phyloP scores from a whole-genome alignment of 2,888 invertebrate genomes.

The Lamellibrachia satsuma region DNA sequence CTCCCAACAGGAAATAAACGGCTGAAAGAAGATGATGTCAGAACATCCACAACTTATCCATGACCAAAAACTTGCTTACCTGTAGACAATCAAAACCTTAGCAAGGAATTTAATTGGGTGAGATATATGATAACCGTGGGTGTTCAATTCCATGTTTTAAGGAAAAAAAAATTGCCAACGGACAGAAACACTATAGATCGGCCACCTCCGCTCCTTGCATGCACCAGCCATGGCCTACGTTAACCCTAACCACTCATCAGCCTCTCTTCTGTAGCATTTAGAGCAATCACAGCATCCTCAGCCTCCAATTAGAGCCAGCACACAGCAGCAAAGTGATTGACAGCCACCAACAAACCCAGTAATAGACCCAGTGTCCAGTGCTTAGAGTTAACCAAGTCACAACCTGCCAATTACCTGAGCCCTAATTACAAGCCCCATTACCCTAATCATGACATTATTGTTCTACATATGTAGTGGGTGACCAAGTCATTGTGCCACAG shows the following conservation, averaged over 20 bases:
- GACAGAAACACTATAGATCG: background rate
- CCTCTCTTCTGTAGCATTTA: background rate
- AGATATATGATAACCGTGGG: background rate
- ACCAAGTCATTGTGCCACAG: background rate
- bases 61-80: background rate
- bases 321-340: background rate
- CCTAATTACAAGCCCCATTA: background rate
- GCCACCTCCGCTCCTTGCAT: too few relatives aligned
- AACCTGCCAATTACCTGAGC: background rate
- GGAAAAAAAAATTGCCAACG: background rate
- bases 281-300: background rate
- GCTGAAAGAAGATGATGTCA: background rate
- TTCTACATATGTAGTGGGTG: background rate
- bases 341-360: background rate
- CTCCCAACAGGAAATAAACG: too few relatives aligned
- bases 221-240: background rate
- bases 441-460: background rate
- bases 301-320: background rate
- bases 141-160: background rate
- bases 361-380: background rate
- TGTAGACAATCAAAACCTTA: background rate
- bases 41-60: background rate
- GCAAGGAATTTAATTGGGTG: background rate
- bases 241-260: background rate
- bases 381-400: background rate